Conservation (phyloP, 1,140 invertebrate species). For the Drosophila mojavensis region DNA sequence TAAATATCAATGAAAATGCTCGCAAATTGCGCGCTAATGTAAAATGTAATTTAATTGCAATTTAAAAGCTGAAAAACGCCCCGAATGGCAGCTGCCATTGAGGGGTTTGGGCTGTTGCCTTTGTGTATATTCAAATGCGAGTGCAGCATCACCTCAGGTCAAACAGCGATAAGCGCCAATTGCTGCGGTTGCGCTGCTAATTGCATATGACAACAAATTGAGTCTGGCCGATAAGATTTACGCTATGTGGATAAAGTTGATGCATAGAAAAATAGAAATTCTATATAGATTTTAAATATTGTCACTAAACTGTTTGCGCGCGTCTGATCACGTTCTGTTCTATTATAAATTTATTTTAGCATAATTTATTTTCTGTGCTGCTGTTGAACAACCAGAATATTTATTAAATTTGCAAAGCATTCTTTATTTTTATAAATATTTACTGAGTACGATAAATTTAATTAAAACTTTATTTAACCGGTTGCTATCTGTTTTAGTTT, state of each 20-base stretch:
- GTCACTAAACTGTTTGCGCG: too few relatives aligned
- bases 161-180: slow-evolving; percentile 3
- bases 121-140: slow-evolving; percentile 14
- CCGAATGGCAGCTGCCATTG: neutral
- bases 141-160: neutral
- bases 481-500: too few relatives aligned
- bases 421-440: too few relatives aligned
- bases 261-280: neutral
- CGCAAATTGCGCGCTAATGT: slow-evolving; percentile 8
- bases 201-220: slow-evolving; percentile 11
- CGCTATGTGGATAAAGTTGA: neutral
- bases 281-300: neutral
- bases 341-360: too few relatives aligned
- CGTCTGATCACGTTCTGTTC: too few relatives aligned
- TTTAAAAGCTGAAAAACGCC: slow-evolving; percentile 12
- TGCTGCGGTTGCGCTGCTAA: slow-evolving; percentile 13
- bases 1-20: slow-evolving; percentile 34
- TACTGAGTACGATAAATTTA: too few relatives aligned
- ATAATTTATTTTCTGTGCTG: too few relatives aligned
- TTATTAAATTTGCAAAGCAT: too few relatives aligned
- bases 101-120: neutral
- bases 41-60: slow-evolving; percentile 46
- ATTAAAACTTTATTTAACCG: too few relatives aligned
- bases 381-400: too few relatives aligned
- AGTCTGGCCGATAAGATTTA: slow-evolving; percentile 19